Evolutionary conservation across 2,113 vertebrate genomes (phyloP), one percentile per base, ranked within the genome.

Genomic region (Callithrix jacchus): DNA sequence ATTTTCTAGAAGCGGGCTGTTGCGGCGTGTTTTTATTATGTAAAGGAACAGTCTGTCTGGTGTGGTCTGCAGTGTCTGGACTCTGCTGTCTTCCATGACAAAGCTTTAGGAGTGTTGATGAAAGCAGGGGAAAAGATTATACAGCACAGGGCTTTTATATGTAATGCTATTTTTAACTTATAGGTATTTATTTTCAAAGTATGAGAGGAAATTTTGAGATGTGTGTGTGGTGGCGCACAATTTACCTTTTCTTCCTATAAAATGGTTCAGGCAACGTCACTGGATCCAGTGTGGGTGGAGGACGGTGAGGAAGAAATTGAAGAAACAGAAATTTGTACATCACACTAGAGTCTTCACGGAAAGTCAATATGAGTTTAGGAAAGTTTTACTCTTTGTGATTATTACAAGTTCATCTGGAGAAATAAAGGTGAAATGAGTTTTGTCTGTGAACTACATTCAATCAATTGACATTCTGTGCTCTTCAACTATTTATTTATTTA

Each of bases 231-330:
- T 1, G 14, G 3, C 0, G 2, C 4, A 8, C 3, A 21, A 6
- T 37, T 49, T 37, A 6, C 20, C 37, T 58, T 37, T 56, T 5
- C 21, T 27, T 20, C 86, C 6, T 49, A 11, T 16, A 18, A 5
- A 32, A 40, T 27, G 25, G 9, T 35, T 70, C n/a, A 1, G n/a
- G 27, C 3, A 16, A 25, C 4, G 17, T n/a, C 27, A 0, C 27
- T 0, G 21, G 14, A 12, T 2, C 2, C 6, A 6, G 1, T 2
- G 32, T 0, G 2, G 17, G 47, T 1, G 0, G 23, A 84, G 20
- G 25, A 0, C 1, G 3, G 0, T 3, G 6, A 49, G 81, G 30
- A 92, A 14, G 30, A 76, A 68, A 37, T 13, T 6, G 5, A 3
- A 14, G 25, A 6, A 7, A 16, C 5, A 27, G 30, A 1, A 21